Base-by-base conservation (phyloP, 2,113 vertebrate species). In the Megaptera novaeangliae region DNA sequence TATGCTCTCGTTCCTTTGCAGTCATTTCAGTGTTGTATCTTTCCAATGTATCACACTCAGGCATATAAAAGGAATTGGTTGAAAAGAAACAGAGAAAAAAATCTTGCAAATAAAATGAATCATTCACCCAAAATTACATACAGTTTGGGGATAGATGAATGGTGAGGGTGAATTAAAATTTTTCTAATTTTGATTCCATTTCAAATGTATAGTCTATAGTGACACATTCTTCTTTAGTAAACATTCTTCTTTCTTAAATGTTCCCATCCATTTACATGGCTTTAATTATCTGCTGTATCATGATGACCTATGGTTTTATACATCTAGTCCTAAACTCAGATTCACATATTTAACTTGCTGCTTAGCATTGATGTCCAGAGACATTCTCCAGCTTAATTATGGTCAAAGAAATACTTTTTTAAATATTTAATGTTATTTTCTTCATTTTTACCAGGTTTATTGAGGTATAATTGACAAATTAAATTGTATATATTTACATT, bases 111-210 rank as follows among this genome's bases (percentile, higher is more conserved):
- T 11, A 86, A 61, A 44, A 17, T 36, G 61, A 64, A 21, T 88
- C 52, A 92, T 55, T 29, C 6, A 25, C 74, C 95, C 75, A 71
- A 93, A 86, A 46, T 95, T 97, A 96, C 95, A 96, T 84, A 3
- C 18, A 74, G 44, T 92, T n/a, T 97, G 23, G 46, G 39, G 39
- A 68, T 39, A 61, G 3, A 85, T 44, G 17, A 85, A 46, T 57
- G 8, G 9, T 49, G 36, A 69, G 14, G 12, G 52, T 69, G 77
- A 97, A 96, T 93, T 71, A 80, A 88, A 94, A 55, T 3, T 23
- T 9, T 97, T 71, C 88, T 41, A 17, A 96, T 36, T 44, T 61
- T 90, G 41, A 69, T 14, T 68, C 69, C 23, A 49, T 52, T 46
- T 93, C 72, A 97, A 91, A 74, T 72, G 20, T 74, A 83, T 52